Conservation (phyloP, 2,888 invertebrate species). For the Ernsta delagoae region DNA sequence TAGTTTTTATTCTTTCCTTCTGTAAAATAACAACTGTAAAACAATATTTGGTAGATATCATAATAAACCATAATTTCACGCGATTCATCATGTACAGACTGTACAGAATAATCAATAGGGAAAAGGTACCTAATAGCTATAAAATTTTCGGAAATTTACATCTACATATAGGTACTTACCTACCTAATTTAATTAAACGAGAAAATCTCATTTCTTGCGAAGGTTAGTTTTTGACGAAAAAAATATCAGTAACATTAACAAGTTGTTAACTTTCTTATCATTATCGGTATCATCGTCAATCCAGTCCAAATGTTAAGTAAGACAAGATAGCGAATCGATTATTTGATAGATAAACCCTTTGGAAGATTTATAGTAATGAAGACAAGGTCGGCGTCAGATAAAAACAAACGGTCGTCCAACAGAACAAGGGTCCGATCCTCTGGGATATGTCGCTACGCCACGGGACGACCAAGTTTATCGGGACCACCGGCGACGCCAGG, state of each 20-base stretch:
- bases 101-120: too few relatives aligned
- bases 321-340: constrained; percentile 61
- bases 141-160: too few relatives aligned
- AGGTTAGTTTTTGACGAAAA: neutral
- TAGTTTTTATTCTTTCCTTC: too few relatives aligned
- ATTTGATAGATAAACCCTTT: constrained; percentile 65
- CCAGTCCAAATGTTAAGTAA: constrained; percentile 43
- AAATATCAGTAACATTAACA: neutral
- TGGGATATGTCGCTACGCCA: constrained; percentile 62
- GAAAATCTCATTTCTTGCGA: too few relatives aligned
- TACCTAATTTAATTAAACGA: too few relatives aligned
- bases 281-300: constrained; percentile 15
- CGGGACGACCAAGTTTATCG: constrained; percentile 66
- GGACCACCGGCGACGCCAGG: constrained; percentile 75
- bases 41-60: too few relatives aligned
- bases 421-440: constrained; percentile 70
- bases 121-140: too few relatives aligned
- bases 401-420: constrained; percentile 70
- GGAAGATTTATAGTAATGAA: constrained; percentile 75
- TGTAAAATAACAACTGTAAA: too few relatives aligned
- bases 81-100: too few relatives aligned
- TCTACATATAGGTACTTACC: too few relatives aligned
- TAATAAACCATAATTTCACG: too few relatives aligned
- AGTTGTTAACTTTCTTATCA: constrained; percentile 9
- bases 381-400: constrained; percentile 74